Conservation (phyloP, 2,797 vertebrate species). For the Acanthornis magna region DNA sequence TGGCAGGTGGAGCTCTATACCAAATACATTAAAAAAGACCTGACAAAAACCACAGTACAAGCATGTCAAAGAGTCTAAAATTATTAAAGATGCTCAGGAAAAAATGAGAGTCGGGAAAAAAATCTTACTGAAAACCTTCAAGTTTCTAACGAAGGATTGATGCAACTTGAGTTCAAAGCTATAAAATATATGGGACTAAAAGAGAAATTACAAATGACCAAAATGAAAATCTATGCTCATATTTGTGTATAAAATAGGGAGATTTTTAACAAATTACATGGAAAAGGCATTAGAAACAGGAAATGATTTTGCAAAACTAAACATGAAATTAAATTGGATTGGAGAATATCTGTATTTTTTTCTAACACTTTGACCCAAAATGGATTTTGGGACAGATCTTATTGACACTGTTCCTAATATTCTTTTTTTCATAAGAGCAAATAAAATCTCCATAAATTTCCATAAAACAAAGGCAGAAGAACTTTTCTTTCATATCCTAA, state of each 20-base stretch:
- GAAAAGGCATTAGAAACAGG: neutral
- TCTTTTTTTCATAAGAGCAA: neutral
- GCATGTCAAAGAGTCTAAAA: neutral
- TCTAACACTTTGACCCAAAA: neutral
- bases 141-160: neutral
- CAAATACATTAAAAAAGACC: neutral
- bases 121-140: neutral
- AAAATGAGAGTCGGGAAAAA: neutral
- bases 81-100: neutral
- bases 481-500: neutral
- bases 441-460: neutral
- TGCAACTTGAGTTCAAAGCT: neutral
- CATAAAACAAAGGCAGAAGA: neutral
- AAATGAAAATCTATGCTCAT: neutral
- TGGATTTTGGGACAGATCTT: neutral
- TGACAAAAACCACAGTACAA: neutral
- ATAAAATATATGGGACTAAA: neutral
- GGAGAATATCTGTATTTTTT: neutral
- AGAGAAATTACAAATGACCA: neutral
- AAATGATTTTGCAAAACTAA: neutral
- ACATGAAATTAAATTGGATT: neutral
- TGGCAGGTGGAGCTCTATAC: neutral
- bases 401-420: neutral
- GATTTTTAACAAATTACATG: neutral
- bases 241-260: neutral